Base-by-base conservation (phyloP, 1,140 invertebrate genomes). In the Tenebrio molitor region DNA sequence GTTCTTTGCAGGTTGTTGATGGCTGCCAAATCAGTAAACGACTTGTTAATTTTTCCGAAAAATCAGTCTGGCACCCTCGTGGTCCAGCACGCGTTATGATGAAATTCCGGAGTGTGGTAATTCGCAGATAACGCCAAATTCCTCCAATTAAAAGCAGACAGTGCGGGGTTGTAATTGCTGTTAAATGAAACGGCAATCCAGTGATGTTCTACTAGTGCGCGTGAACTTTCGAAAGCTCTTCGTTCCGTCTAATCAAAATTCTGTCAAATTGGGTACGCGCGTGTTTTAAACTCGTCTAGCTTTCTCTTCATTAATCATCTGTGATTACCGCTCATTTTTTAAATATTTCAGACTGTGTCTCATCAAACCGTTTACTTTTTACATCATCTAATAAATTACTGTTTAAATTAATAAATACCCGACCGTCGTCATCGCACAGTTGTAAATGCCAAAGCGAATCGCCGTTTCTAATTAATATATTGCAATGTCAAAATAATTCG, bases 281-380 rank as follows among this genome's bases (percentile, higher is more conserved):
- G n/a, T 42, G 17, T 66, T 66, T 42, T 42, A 21, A 44, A 66
- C 42, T 41, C 36, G 36, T 25, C 42, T 29, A 66, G 19, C 64
- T 66, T 66, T 66, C 64, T 66, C 64, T 42, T 25, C 39, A 66
- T 66, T 66, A 66, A 66, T 66, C 64, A 66, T 41, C 64, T 58
- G 19, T 58, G 50, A 58, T 58, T 58, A 58, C 50, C 23, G 50
- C 50, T 58, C 50, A 29, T 58, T 58, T 58, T 58, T 58, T 58
- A 58, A 25, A 29, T 25, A 58, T 58, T 58, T 58, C 23, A 58
- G 23, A 58, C 50, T 58, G 21, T 58, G 50, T 58, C 50, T 58
- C 50, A 58, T 58, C 50, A 58, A 58, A 58, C 50, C 50, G 23
- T 58, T 58, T 58, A 58, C 50, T 25, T 58, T 58, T 58, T 58